phyloP scores from a whole-genome alignment of 2,797 vertebrate genomes.

The Somateria mollissima region DNA sequence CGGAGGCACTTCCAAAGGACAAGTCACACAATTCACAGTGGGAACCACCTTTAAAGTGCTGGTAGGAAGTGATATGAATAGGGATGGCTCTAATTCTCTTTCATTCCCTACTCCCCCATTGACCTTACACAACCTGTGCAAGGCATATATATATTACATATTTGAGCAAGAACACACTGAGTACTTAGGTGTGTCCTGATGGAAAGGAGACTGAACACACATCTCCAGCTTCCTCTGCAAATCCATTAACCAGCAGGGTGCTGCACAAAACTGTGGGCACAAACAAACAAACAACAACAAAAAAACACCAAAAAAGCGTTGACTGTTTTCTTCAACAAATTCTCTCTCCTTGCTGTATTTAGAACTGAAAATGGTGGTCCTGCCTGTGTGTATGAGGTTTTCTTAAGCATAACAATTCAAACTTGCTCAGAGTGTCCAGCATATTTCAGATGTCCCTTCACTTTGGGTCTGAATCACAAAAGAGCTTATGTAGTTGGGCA shows the following conservation, averaged over 20 bases:
- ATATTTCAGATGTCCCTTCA: not conserved
- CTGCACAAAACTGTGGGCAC: not conserved
- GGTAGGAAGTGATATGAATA: not conserved
- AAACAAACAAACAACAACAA: too few relatives aligned
- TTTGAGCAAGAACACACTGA: not conserved
- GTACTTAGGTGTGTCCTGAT: not conserved
- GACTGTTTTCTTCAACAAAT: not conserved
- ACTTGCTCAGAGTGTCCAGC: not conserved
- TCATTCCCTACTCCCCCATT: accelerated
- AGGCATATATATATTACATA: not conserved
- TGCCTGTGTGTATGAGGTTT: not conserved
- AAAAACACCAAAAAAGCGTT: not conserved
- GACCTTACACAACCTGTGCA: not conserved
- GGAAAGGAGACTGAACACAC: not conserved
- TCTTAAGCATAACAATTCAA: not conserved
- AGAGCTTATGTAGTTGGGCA: not conserved
- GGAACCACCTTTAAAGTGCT: not conserved
- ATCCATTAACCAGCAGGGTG: not conserved
- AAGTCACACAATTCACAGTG: not conserved
- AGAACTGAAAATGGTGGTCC: not conserved
- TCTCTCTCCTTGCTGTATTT: not conserved
- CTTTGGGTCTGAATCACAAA: not conserved
- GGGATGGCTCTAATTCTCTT: not conserved
- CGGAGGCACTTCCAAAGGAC: not conserved
- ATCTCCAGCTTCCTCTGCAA: not conserved